These are phyloP conservation scores for Caenorhabditis uteleia DNA, from an alignment of 2,888 invertebrate species.

Conservation along the genomic window DNA sequence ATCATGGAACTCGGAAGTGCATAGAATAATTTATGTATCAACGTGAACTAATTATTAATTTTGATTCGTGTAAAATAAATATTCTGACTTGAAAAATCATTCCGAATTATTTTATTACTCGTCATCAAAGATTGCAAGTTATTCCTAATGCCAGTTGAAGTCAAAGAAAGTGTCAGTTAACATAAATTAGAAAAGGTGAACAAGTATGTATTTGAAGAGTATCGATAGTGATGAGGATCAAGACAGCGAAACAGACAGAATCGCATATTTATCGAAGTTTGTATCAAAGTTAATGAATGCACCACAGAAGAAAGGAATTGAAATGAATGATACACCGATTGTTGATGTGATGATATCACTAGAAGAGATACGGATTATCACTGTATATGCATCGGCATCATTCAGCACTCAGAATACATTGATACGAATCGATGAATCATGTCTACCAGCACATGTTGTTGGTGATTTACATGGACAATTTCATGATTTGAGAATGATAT, in stretches of 20 bases:
- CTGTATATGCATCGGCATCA: slow-evolving; percentile 44
- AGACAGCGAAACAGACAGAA: slow-evolving; percentile 17
- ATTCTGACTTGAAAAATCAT: neutral
- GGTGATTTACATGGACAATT: slow-evolving; percentile 65
- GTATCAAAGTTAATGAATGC: slow-evolving; percentile 19
- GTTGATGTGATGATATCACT: slow-evolving; percentile 39
- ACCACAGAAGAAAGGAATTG: slow-evolving; percentile 12
- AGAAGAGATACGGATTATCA: slow-evolving; percentile 49
- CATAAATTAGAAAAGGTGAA: no score
- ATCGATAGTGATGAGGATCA: slow-evolving; percentile 17
- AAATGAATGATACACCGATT: slow-evolving; percentile 5
- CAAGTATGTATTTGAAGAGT: no score
- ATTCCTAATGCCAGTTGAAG: no score
- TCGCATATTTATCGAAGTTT: slow-evolving; percentile 14
- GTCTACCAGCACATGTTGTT: slow-evolving; percentile 49
- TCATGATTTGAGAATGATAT: slow-evolving; percentile 52
- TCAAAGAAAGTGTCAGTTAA: no score
- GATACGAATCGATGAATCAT: slow-evolving; percentile 36
- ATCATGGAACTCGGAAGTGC: slow-evolving; percentile 58
- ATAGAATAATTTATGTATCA: slow-evolving; percentile 11
- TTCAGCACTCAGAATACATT: slow-evolving; percentile 42
- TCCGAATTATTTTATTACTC: neutral
- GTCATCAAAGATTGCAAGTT: no score
- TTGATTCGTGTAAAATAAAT: neutral
- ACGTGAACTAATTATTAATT: neutral